Base-by-base conservation (phyloP, 1,140 invertebrate species). In the Atta cephalotes region DNA sequence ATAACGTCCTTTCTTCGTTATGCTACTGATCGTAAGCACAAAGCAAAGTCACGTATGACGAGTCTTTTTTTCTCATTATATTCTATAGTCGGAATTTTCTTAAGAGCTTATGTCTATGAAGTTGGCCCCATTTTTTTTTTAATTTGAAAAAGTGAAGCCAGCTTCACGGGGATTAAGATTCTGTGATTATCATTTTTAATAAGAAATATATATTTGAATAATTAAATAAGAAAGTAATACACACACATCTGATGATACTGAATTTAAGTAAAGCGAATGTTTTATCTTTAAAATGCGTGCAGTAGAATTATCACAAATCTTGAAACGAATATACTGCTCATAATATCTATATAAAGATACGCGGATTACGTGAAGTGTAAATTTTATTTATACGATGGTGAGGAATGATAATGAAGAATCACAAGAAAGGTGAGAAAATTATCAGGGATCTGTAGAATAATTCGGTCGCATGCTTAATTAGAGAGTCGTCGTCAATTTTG, bases 401-500 rank as follows among this genome's bases (percentile, higher is more conserved):
- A 58, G 39, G 7, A 58, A 74, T 74, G 56, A 49, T 60, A 60
- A 82, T 82, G 53, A 49, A 49, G 25, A 60, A 62, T 35, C 49
- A 18, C 16, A n/a, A 45, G 18, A 14, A 35, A 77, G 71, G 86
- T 45, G 51, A 70, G 88, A 72, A 72, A 77, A 82, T 58, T 85
- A 90, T 78, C 68, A 35, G 72, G 68, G 86, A 87, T 84, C 79
- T 78, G 84, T 89, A 70, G 88, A 91, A 87, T 80, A 90, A 88
- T 92, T 87, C 88, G 90, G 84, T 89, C 78, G 76, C 84, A 78
- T 90, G 87, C 86, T 90, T 94, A 93, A 94, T 94, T 94, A 94
- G 92, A 87, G 90, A 94, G 89, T 93, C 92, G 85, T 76, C 86
- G 92, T 93, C 93, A 92, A 94, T 94, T 94, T 91, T 79, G 80